Percentiles rank a stretch among this genome's conserved stretches.
Evolutionary conservation across 2,113 vertebrate species (phyloP).

Genomic region (Pelusios castaneus): DNA sequence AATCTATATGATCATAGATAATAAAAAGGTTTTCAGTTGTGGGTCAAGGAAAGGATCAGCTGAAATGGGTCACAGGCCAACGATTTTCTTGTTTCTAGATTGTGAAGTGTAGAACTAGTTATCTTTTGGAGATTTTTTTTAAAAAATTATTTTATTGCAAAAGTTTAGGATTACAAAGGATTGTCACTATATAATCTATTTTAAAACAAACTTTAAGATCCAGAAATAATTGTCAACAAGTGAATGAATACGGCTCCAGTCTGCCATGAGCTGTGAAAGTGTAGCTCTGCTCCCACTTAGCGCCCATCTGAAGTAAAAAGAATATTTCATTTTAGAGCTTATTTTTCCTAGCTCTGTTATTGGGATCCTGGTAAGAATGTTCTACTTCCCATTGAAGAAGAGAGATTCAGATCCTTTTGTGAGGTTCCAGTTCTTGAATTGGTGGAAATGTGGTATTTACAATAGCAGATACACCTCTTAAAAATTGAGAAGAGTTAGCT

Average conservation of each 20-base stretch:
- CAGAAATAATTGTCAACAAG: not conserved
- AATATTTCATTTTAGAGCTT: not conserved
- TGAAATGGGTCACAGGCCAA: not conserved
- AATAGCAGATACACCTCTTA: not conserved
- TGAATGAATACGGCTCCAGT: not conserved
- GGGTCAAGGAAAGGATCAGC: not conserved
- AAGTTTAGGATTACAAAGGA: not conserved
- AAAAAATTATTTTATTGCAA: not conserved
- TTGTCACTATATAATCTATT: not conserved
- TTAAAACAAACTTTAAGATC: not conserved
- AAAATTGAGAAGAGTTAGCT: not conserved
- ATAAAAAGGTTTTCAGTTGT: not conserved
- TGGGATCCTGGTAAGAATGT: not conserved
- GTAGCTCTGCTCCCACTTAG: not conserved
- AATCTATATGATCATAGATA: not conserved
- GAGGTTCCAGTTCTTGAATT: not conserved
- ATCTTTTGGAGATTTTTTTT: not conserved
- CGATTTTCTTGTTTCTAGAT: not conserved
- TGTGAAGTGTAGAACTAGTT: not conserved
- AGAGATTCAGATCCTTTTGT: not conserved
- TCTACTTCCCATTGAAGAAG: not conserved
- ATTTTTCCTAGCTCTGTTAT: constrained; percentile 12
- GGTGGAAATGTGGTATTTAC: not conserved
- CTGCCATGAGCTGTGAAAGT: not conserved
- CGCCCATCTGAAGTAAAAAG: not conserved